Conservation (phyloP, 2,113 vertebrate genomes). For the Festucalex cinctus region DNA sequence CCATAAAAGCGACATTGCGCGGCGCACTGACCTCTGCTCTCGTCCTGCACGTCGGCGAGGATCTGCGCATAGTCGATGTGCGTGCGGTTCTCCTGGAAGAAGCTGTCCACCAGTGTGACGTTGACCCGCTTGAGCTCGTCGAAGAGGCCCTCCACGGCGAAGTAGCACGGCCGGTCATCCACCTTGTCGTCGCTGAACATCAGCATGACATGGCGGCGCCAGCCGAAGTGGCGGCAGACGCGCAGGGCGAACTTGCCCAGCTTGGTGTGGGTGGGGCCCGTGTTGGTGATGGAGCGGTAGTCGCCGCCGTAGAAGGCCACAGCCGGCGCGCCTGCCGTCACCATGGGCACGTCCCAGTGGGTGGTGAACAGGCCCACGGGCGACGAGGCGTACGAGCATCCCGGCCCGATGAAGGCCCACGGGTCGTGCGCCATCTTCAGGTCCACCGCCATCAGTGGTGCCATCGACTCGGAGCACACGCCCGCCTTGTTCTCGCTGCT, state of each 20-base stretch:
- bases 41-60: slow-evolving; percentile 71
- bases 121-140: slow-evolving; percentile 71
- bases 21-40: slow-evolving; percentile 74
- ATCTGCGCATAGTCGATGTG: slow-evolving; percentile 74
- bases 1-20: no score
- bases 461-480: slow-evolving; percentile 83
- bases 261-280: slow-evolving; percentile 86
- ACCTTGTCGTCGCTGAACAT: slow-evolving; percentile 78
- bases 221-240: slow-evolving; percentile 82
- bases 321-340: slow-evolving; percentile 84
- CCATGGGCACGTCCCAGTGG: slow-evolving; percentile 87
- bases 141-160: slow-evolving; percentile 84
- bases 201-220: slow-evolving; percentile 78
- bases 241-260: slow-evolving; percentile 80
- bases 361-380: slow-evolving; percentile 83
- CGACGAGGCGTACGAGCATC: slow-evolving; percentile 84
- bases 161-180: slow-evolving; percentile 82
- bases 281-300: slow-evolving; percentile 80
- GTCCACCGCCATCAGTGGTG: slow-evolving; percentile 85
- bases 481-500: slow-evolving; percentile 80
- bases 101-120: slow-evolving; percentile 71
- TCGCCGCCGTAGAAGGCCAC: slow-evolving; percentile 74
- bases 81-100: slow-evolving; percentile 71
- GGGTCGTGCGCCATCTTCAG: slow-evolving; percentile 78
- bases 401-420: slow-evolving; percentile 84